phyloP scores from a whole-genome alignment of 2,113 vertebrate genomes.

The Ptyas mucosa region DNA sequence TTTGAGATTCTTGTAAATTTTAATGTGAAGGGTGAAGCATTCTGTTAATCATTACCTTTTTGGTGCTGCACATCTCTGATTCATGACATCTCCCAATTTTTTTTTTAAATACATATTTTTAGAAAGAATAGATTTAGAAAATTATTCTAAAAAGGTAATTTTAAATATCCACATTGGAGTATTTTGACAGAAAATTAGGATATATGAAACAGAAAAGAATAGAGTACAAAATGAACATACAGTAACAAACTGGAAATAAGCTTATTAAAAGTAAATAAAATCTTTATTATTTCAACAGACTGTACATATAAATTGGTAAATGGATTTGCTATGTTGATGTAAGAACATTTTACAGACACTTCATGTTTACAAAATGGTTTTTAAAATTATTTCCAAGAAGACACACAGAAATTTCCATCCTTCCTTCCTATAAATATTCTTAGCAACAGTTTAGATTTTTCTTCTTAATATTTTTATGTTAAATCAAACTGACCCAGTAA shows the following conservation, averaged over 20 bases:
- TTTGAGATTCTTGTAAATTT: background rate
- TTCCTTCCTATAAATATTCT: background rate
- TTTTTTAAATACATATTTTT: background rate
- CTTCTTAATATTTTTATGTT: background rate
- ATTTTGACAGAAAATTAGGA: background rate
- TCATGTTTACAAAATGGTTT: background rate
- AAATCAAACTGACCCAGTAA: background rate
- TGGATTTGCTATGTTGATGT: background rate
- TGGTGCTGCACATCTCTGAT: background rate
- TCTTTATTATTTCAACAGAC: background rate
- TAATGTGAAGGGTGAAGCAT: background rate
- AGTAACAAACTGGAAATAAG: too few relatives aligned
- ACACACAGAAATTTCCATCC: background rate
- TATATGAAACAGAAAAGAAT: background rate
- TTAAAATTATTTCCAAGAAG: background rate
- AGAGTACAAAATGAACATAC: background rate
- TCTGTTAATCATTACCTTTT: background rate
- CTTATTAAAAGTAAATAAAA: background rate
- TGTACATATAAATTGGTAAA: background rate
- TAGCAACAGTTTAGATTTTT: background rate
- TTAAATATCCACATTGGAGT: background rate
- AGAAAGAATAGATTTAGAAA: background rate
- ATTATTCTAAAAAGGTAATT: background rate
- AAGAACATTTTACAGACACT: background rate
- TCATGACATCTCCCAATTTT: background rate